Percentiles rank a stretch among this genome's conserved stretches.
Conservation (phyloP, 2,797 vertebrate genomes). For the Muscicapa comitata region DNA sequence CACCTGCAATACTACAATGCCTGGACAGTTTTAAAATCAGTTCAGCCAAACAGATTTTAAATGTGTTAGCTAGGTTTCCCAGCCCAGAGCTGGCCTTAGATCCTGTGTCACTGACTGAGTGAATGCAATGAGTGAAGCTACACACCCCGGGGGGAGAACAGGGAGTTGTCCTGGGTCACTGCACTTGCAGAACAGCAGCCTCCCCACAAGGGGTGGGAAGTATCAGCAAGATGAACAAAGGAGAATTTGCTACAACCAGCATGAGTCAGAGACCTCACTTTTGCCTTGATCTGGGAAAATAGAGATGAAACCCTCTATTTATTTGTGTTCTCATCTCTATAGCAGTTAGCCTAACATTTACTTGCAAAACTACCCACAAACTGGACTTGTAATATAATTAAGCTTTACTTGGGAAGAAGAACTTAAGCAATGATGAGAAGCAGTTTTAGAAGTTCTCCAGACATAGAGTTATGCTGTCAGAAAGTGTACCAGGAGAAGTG, state of each 20-base stretch:
- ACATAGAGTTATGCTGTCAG: background rate
- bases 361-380: background rate
- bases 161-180: conserved; percentile 18
- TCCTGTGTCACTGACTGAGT: background rate
- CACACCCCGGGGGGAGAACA: background rate
- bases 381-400: background rate
- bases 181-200: background rate
- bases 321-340: background rate
- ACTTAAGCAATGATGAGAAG: background rate
- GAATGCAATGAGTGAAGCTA: background rate
- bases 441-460: background rate
- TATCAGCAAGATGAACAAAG: background rate
- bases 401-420: background rate
- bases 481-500: background rate
- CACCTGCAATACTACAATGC: background rate
- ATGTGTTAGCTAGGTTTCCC: background rate
- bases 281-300: conserved; percentile 9
- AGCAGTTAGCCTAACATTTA: background rate
- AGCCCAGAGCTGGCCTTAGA: background rate
- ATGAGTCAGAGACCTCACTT: conserved; percentile 1
- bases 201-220: background rate
- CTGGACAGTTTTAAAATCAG: background rate
- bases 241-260: background rate
- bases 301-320: background rate
- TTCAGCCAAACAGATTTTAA: background rate